Percentiles rank a stretch among this genome's conserved stretches.
These are phyloP conservation scores for Pristionchus fissidentatus DNA, from an alignment of 2,888 invertebrate genomes.

Conservation along the genomic window DNA sequence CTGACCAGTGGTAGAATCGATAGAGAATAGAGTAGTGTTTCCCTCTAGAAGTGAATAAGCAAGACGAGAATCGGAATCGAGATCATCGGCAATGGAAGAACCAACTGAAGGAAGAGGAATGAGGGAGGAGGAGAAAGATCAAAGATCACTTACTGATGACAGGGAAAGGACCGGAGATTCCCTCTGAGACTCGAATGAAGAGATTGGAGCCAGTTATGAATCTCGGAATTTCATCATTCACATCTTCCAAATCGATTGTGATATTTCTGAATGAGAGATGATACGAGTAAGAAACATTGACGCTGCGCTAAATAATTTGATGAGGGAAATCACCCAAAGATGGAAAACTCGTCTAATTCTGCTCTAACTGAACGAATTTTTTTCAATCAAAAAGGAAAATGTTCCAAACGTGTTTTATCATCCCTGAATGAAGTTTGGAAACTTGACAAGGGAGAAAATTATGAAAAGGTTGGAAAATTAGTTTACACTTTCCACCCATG, in stretches of 20 bases:
- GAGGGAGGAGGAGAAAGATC: not conserved
- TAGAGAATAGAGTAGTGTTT: conserved; percentile 60
- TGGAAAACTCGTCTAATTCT: too few species aligned
- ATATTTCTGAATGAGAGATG: conserved; percentile 50
- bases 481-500: not conserved
- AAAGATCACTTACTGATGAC: conserved; percentile 39
- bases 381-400: too few species aligned
- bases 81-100: conserved; percentile 57
- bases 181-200: conserved; percentile 54
- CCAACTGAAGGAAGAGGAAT: conserved; percentile 48
- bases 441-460: too few species aligned
- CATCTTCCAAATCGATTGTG: conserved; percentile 57
- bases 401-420: too few species aligned
- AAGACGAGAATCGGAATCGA: conserved; percentile 57
- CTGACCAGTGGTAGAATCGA: conserved; percentile 58
- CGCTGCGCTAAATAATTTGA: too few species aligned
- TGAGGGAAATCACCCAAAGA: too few species aligned
- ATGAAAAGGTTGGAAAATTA: too few species aligned
- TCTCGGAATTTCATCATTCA: conserved; percentile 64
- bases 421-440: too few species aligned
- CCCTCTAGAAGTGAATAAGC: conserved; percentile 63
- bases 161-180: conserved; percentile 50
- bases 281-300: too few species aligned
- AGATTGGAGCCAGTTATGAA: conserved; percentile 62
- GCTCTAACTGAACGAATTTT: too few species aligned